These are phyloP conservation scores for Hipposideros larvatus DNA, from an alignment of 2,797 vertebrate genomes.

Conservation along the genomic window DNA sequence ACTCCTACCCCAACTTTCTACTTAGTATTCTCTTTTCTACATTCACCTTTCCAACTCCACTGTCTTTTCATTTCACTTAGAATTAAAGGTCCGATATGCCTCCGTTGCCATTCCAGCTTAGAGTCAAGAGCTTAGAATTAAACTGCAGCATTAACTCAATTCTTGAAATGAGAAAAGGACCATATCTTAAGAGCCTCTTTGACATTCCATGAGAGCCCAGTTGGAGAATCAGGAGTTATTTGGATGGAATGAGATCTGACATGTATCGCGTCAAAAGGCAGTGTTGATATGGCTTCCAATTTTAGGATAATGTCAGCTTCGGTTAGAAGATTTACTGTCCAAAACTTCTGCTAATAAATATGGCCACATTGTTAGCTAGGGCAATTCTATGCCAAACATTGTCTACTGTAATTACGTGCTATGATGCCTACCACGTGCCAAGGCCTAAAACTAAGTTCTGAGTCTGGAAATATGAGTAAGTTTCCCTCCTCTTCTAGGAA, in stretches of 20 bases:
- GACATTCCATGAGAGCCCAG: slow-evolving; percentile 75
- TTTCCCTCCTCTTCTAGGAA: background rate
- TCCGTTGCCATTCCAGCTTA: background rate
- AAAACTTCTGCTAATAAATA: slow-evolving; percentile 56
- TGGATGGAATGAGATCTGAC: slow-evolving; percentile 55
- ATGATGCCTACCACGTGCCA: background rate
- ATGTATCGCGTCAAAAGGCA: slow-evolving; percentile 47
- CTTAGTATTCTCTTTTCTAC: background rate
- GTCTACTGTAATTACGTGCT: background rate
- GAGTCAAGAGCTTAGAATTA: slow-evolving; percentile 50
- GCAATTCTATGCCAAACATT: background rate
- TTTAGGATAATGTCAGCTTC: slow-evolving; percentile 66
- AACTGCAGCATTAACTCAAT: slow-evolving; percentile 29
- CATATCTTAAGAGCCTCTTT: slow-evolving; percentile 61
- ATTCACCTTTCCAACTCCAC: background rate
- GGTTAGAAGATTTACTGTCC: slow-evolving; percentile 24
- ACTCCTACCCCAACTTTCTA: background rate
- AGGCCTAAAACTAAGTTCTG: background rate
- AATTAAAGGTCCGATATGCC: slow-evolving; percentile 22
- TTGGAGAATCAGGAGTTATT: slow-evolving; percentile 39
- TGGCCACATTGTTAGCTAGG: background rate
- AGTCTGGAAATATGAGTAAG: background rate
- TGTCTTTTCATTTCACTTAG: slow-evolving; percentile 16
- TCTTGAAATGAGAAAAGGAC: slow-evolving; percentile 51
- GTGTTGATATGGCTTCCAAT: slow-evolving; percentile 57